A percentile compares a stretch with the other conserved stretches of the same genome.
Conservation (phyloP, 2,113 vertebrate species). For the Triplophysa siluroides region DNA sequence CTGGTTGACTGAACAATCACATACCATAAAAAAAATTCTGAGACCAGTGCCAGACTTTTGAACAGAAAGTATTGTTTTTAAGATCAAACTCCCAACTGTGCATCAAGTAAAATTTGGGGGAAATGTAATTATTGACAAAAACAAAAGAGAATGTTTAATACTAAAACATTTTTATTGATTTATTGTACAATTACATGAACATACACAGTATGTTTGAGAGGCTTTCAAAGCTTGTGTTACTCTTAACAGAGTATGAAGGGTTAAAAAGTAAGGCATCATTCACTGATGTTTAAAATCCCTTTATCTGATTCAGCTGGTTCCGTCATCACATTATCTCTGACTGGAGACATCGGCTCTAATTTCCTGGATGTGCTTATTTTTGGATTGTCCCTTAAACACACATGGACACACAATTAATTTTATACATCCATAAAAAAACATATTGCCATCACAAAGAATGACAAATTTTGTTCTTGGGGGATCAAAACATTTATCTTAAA, state of each 20-base stretch:
- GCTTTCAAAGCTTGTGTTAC: conserved; percentile 58
- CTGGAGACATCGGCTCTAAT: conserved; percentile 78
- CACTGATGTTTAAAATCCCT: conserved; percentile 66
- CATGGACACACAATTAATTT: conserved; percentile 33
- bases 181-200: conserved; percentile 42
- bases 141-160: background rate
- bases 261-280: conserved; percentile 37
- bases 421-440: background rate
- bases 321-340: conserved; percentile 78
- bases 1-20: too few relatives aligned
- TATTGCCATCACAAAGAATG: background rate
- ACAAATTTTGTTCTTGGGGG: too few relatives aligned
- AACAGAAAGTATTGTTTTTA: background rate
- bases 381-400: conserved; percentile 75
- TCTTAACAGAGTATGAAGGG: background rate
- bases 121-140: background rate
- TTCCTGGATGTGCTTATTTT: conserved; percentile 75
- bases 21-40: too few relatives aligned
- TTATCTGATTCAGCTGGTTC: conserved; percentile 74
- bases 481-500: too few relatives aligned
- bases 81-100: background rate
- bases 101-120: background rate
- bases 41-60: too few relatives aligned
- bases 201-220: conserved; percentile 65
- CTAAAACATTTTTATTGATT: background rate